Evolutionary conservation across 2,888 invertebrate species (phyloP), one percentile per base, ranked within the genome.

Genomic region (Xylocampa areola): DNA sequence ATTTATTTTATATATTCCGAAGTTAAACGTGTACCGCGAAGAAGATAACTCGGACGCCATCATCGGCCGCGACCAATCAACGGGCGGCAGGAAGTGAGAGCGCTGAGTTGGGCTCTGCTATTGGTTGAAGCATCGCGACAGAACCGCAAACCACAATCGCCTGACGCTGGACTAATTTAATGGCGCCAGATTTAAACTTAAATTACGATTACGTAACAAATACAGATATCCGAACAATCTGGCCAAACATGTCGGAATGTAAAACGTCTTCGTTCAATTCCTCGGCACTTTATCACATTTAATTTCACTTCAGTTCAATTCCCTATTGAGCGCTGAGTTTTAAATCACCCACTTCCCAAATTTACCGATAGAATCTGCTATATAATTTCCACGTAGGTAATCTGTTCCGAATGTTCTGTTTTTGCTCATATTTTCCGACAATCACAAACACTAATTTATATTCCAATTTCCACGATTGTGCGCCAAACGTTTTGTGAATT

Each of bases 221-320:
- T 1, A 23, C 52, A 51, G 51, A 54, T 48, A 61, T 57, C 48
- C 33, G 47, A 58, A 59, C 51, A 23, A 52, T 57, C 50, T 30
- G 43, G 23, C 58, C 40, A 41, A 68, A 68, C 61, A 60, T 25
- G 48, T 50, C n/a, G 73, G 73, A 62, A 72, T 68, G 68, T 72
- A 29, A 44, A 64, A 55, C 30, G 44, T 53, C 65, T 68, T 44
- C 49, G 29, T 72, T 59, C 51, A 11, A 49, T 47, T 53, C 19
- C 53, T 49, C 33, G 3, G 43, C 33, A 21, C 44, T 59, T 57
- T 62, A 65, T 54, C 53, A 64, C 68, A 54, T 60, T 63, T 60
- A 67, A 58, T 71, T 71, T 64, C 40, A 44, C 39, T 67, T 27
- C 10, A 52, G 30, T 40, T 29, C 19, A 13, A 39, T 52, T 40